A percentile compares a stretch with the other conserved stretches of the same genome.
Conservation (phyloP, 2,797 vertebrate genomes). For the Percopsis omiscomaycus region DNA sequence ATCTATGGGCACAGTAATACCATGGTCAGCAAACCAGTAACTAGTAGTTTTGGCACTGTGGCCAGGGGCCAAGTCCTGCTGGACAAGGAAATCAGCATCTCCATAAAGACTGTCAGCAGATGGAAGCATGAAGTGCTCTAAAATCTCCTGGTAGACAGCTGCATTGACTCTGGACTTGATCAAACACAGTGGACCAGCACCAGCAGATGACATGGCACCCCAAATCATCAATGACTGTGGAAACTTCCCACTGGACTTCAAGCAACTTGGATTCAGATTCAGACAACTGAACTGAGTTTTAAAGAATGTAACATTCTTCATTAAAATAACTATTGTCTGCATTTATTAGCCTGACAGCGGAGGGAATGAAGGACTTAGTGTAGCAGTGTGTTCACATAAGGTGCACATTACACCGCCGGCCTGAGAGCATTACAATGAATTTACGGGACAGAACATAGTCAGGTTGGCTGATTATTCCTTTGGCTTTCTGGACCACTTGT, state of each 20-base stretch:
- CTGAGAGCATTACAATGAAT: not conserved
- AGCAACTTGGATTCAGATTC: not conserved
- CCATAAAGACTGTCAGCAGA: too few species aligned
- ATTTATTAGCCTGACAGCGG: not conserved
- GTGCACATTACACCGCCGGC: not conserved
- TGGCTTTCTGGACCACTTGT: conserved; percentile 4
- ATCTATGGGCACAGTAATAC: too few species aligned
- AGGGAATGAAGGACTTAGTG: not conserved
- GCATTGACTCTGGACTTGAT: too few species aligned
- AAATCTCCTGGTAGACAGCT: too few species aligned
- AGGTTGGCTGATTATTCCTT: conserved; percentile 11
- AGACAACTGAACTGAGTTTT: not conserved
- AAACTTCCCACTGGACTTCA: not conserved
- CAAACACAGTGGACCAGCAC: too few species aligned
- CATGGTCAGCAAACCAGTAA: too few species aligned
- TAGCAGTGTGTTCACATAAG: not conserved
- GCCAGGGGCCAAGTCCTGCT: too few species aligned
- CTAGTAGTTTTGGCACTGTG: too few species aligned
- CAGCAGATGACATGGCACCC: too few species aligned
- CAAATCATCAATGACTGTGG: not conserved
- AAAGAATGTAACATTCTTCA: not conserved
- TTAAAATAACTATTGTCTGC: conserved; percentile 2
- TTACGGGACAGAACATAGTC: conserved; percentile 9
- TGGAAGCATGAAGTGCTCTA: too few species aligned
- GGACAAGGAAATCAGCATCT: too few species aligned